These are phyloP conservation scores for Maniola jurtina DNA, from an alignment of 1,140 invertebrate species.

Conservation along the genomic window DNA sequence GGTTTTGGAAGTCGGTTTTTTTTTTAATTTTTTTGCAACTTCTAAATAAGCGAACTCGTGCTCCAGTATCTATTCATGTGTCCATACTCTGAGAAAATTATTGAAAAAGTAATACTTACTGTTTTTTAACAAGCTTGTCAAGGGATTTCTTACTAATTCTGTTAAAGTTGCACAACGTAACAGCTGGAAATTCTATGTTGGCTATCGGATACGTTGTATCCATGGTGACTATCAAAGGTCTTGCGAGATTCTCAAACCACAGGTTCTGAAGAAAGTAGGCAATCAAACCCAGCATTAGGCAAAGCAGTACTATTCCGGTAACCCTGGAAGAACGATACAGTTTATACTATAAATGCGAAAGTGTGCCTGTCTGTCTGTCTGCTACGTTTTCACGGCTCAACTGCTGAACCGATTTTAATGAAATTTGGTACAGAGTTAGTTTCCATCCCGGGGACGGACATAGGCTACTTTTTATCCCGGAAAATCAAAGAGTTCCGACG, in stretches of 20 bases:
- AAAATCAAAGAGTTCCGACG: too few relatives aligned
- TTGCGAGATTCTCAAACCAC: constrained; percentile 55
- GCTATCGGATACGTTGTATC: constrained; percentile 75
- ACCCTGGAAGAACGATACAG: constrained; percentile 34
- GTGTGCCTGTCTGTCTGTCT: too few relatives aligned
- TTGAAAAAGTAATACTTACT: constrained; percentile 56
- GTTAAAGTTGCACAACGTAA: constrained; percentile 79
- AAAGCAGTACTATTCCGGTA: constrained; percentile 33
- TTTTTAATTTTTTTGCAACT: too few relatives aligned
- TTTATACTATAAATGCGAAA: not conserved
- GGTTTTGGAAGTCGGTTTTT: too few relatives aligned
- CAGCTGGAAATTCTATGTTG: constrained; percentile 77
- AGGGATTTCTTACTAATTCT: constrained; percentile 70
- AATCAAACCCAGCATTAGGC: constrained; percentile 28
- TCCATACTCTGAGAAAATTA: too few relatives aligned
- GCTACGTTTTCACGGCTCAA: too few relatives aligned
- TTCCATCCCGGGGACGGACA: too few relatives aligned
- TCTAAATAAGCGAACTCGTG: too few relatives aligned
- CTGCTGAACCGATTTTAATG: too few relatives aligned
- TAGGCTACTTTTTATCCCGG: too few relatives aligned
- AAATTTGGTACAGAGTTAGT: too few relatives aligned
- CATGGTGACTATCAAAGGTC: constrained; percentile 72
- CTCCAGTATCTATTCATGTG: too few relatives aligned
- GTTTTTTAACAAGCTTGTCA: constrained; percentile 40
- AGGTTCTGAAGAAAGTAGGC: constrained; percentile 44